Evolutionary conservation across 2,888 invertebrate species (phyloP).

Genomic region (Ochlodes sylvanus): DNA sequence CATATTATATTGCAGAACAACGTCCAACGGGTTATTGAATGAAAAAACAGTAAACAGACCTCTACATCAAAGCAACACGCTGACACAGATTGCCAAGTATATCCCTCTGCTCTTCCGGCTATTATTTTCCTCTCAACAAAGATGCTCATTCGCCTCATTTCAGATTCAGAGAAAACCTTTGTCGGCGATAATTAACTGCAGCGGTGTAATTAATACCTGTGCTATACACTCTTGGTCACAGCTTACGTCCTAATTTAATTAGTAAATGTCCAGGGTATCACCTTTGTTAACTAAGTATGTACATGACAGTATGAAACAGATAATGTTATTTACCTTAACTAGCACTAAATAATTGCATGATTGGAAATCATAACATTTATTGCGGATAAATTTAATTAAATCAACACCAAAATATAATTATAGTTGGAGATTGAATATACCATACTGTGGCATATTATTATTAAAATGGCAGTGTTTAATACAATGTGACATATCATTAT

Average conservation of each 20-base stretch:
- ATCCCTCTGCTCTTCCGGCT: slow-evolving; percentile 48
- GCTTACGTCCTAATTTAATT: slow-evolving; percentile 14
- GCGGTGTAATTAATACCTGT: slow-evolving; percentile 65
- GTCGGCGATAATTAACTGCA: slow-evolving; percentile 72
- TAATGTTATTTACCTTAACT: no score
- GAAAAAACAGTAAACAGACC: neutral
- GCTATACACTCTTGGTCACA: slow-evolving; percentile 41
- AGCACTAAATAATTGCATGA: no score
- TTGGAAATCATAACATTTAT: no score
- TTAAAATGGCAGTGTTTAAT: no score
- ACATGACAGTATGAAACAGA: no score
- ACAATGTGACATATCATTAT: no score
- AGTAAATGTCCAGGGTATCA: neutral
- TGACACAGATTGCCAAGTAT: slow-evolving; percentile 44
- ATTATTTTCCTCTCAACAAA: slow-evolving; percentile 61
- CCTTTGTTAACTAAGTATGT: neutral
- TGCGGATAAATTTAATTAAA: no score
- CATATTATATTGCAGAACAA: no score
- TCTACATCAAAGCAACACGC: slow-evolving; percentile 21
- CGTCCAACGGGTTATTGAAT: neutral
- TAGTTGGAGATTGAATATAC: no score
- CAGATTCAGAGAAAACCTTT: slow-evolving; percentile 65
- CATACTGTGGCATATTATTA: no score
- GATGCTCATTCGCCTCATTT: slow-evolving; percentile 55
- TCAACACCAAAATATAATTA: no score